Evolutionary conservation across 2,797 vertebrate species (phyloP).

Genomic region (Lutjanus argentimaculatus): DNA sequence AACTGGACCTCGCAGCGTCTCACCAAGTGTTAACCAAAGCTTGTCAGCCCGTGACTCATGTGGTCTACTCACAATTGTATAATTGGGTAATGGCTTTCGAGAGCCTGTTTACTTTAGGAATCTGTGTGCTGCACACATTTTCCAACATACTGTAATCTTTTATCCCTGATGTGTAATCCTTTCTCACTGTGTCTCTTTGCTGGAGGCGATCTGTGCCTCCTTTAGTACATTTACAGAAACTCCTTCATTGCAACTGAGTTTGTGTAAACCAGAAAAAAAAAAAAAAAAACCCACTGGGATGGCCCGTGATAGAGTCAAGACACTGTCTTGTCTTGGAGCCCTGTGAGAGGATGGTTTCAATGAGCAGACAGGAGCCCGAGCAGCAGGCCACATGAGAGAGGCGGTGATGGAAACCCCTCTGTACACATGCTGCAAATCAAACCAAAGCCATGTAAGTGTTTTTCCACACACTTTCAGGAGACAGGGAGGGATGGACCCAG

Average conservation of each 20-base stretch:
- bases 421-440: conserved; percentile 81
- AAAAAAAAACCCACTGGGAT: conserved; percentile 13
- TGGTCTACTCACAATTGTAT: conserved; percentile 47
- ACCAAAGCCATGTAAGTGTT: conserved; percentile 76
- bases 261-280: conserved; percentile 34
- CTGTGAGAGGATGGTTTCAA: conserved; percentile 71
- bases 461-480: conserved; percentile 77
- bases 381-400: conserved; percentile 79
- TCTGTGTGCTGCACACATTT: conserved; percentile 37
- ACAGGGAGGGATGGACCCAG: conserved; percentile 57
- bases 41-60: conserved; percentile 49
- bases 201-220: conserved; percentile 14
- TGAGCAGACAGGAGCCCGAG: conserved; percentile 69
- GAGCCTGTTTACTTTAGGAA: conserved; percentile 50
- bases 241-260: conserved; percentile 19
- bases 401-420: conserved; percentile 75
- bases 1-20: conserved; percentile 39
- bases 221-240: conserved; percentile 51
- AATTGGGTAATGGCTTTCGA: conserved; percentile 45
- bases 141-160: conserved; percentile 33
- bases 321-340: conserved; percentile 54
- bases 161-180: conserved; percentile 30
- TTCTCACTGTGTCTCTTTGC: conserved; percentile 39
- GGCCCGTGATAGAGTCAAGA: conserved; percentile 70
- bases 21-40: conserved; percentile 52